These are phyloP conservation scores for Tetrapedia diversipes DNA, from an alignment of 2,888 invertebrate genomes.

Conservation along the genomic window DNA sequence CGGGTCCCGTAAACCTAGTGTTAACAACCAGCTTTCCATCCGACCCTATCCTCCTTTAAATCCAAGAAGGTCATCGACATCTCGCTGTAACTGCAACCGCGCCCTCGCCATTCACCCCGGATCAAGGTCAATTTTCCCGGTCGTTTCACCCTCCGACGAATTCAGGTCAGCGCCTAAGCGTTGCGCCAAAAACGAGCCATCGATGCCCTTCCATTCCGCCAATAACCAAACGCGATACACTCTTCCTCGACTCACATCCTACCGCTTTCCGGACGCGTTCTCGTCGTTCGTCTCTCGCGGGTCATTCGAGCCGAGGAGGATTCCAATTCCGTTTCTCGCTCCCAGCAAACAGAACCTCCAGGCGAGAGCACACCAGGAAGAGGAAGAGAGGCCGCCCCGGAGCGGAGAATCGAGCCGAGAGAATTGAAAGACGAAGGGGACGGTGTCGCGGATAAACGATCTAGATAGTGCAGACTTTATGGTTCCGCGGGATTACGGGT, in stretches of 20 bases:
- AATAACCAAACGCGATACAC: constrained; percentile 25
- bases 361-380: neutral
- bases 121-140: constrained; percentile 20
- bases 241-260: neutral
- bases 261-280: constrained; percentile 35
- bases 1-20: too few species aligned
- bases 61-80: neutral
- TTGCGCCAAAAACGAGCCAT: constrained; percentile 5
- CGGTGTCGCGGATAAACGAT: constrained; percentile 66
- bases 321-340: constrained; percentile 57
- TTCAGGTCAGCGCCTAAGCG: neutral
- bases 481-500: constrained; percentile 62
- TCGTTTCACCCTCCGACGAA: neutral
- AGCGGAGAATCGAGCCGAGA: constrained; percentile 14
- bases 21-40: too few species aligned
- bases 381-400: neutral
- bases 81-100: too few species aligned
- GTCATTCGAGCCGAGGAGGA: constrained; percentile 51
- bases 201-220: constrained; percentile 1
- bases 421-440: constrained; percentile 40
- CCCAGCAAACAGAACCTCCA: constrained; percentile 1
- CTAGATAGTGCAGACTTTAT: constrained; percentile 68
- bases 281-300: constrained; percentile 50
- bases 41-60: neutral
- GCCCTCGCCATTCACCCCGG: neutral